Percentiles rank a stretch among this genome's conserved stretches.
These are phyloP conservation scores for Phyto melanocephala DNA, from an alignment of 2,888 invertebrate species.

Conservation along the genomic window DNA sequence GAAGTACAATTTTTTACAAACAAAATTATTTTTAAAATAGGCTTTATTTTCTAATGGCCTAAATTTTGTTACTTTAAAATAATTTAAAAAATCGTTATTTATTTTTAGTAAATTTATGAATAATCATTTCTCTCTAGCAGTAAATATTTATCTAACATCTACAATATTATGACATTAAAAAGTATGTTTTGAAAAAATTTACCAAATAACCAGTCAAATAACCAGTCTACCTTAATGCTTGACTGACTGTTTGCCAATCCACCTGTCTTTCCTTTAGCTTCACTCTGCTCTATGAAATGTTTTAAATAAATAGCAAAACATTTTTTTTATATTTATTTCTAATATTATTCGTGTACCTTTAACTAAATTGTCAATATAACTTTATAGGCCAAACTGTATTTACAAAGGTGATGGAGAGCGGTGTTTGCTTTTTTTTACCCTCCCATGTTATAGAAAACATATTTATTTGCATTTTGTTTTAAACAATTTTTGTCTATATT, in stretches of 20 bases:
- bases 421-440: background rate
- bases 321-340: background rate
- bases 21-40: too few relatives aligned
- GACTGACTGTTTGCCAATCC: background rate
- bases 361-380: background rate
- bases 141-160: background rate
- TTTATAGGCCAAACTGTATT: background rate
- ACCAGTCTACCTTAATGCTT: background rate
- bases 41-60: too few relatives aligned
- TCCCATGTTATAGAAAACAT: background rate
- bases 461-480: conserved; percentile 10
- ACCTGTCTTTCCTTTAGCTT: background rate
- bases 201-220: background rate
- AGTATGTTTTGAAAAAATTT: background rate
- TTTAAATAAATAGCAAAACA: background rate
- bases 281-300: background rate
- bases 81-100: background rate
- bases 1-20: too few relatives aligned
- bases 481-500: too few relatives aligned
- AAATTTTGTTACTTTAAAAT: background rate
- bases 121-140: too few relatives aligned
- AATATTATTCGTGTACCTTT: too few relatives aligned
- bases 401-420: too few relatives aligned
- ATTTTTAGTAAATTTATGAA: background rate
- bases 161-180: background rate